These are phyloP conservation scores for Hippocampus zosterae DNA, from an alignment of 2,113 vertebrate genomes.

Conservation along the genomic window DNA sequence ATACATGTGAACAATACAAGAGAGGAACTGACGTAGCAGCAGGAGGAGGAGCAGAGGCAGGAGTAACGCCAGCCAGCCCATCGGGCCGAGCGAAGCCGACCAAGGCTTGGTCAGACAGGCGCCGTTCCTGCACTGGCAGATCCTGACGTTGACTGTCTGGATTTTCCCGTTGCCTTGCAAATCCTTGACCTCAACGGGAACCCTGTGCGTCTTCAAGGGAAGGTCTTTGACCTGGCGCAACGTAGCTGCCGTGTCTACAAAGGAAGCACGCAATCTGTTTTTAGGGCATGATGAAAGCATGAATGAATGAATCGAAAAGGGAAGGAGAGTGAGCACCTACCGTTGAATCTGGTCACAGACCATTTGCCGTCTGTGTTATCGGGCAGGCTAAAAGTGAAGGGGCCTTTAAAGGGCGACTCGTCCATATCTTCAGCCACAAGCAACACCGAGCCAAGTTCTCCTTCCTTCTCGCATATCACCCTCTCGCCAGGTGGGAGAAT, in stretches of 20 bases:
- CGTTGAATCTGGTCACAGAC: conserved; percentile 63
- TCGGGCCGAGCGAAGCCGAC: conserved; percentile 68
- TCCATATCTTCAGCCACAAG: conserved; percentile 72
- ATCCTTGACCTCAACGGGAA: conserved; percentile 75
- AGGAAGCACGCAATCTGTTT: neutral
- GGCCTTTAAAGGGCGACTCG: conserved; percentile 57
- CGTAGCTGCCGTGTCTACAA: conserved; percentile 66
- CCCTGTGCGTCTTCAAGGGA: conserved; percentile 57
- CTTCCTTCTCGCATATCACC: conserved; percentile 71
- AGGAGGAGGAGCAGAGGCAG: conserved; percentile 75
- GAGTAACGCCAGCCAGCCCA: conserved; percentile 82
- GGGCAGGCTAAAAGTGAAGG: conserved; percentile 72
- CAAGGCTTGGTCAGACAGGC: neutral
- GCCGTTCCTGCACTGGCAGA: conserved; percentile 60
- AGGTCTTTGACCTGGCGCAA: conserved; percentile 59
- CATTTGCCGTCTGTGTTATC: conserved; percentile 59
- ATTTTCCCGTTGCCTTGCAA: conserved; percentile 64
- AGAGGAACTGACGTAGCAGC: conserved; percentile 78
- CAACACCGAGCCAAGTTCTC: conserved; percentile 53
- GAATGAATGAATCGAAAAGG: neutral
- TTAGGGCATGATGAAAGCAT: neutral
- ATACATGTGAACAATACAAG: neutral
- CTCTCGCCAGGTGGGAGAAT: conserved; percentile 23
- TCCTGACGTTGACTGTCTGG: conserved; percentile 53
- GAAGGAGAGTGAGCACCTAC: conserved; percentile 53